Evolutionary conservation across 1,140 invertebrate species (phyloP), one percentile per base, ranked within the genome.

Genomic region (Hylaeus anthracinus): DNA sequence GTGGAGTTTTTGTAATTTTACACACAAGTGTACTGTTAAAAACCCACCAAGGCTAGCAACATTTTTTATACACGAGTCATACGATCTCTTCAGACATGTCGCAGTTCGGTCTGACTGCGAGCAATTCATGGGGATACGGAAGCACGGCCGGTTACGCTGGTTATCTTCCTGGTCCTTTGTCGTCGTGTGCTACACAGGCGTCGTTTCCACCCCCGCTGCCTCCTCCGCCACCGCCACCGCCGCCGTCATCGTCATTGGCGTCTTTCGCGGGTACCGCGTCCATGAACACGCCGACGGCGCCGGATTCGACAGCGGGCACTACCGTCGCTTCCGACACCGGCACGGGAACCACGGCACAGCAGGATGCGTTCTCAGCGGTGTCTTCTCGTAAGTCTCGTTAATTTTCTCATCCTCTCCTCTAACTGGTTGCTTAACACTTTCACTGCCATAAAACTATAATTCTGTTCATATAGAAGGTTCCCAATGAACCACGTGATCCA

Each of bases 91-190:
- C 92, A 97, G 96, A 96, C 92, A 96, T 97, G 95, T 95, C 96
- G 66, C 96, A 97, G 92, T 97, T 97, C 89, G 96, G 96, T 60
- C 91, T 97, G 91, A 96, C 96, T 88, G 96, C 96, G 81, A 95
- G 96, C 79, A 97, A 97, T 90, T 96, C 96, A 3, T 97, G 97
- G 97, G 96, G 97, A 58, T 97, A 97, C 89, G 95, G 96, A 5
- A 95, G 96, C n/a, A 96, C 96, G 10, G 96, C 96, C 26, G 96
- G 96, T 3, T 97, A 97, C 90, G 96, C 96, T 0, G 96, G 96
- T 0, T 97, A 97, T 87, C 94, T 96, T 84, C 95, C 96, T 41
- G 94, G 95, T 56, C 91, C 93, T 48, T 86, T 94, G 86, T 95
- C 91, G 91, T 94, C 91, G 80, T 97, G 86, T 93, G 95, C 72